Percentiles rank a stretch among this genome's conserved stretches.
Evolutionary conservation across 2,797 vertebrate species (phyloP).

Genomic region (Acanthiza pusilla): DNA sequence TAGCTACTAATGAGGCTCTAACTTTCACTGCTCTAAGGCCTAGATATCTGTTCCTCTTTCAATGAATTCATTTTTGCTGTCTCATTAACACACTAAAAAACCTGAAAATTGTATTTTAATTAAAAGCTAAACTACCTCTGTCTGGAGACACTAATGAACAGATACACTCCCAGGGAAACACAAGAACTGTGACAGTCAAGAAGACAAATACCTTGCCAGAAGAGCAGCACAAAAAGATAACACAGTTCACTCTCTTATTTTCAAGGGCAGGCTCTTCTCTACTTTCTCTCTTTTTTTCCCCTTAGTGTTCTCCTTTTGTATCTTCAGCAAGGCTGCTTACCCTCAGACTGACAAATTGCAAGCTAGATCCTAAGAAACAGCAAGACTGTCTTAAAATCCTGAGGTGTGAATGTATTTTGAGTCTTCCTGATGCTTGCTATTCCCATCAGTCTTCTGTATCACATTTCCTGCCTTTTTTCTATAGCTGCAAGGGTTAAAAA

Average conservation of each 20-base stretch:
- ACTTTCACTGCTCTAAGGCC: slow-evolving; percentile 49
- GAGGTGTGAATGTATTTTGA: background rate
- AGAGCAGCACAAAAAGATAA: background rate
- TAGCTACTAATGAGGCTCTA: slow-evolving; percentile 68
- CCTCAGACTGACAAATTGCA: background rate
- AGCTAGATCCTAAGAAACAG: background rate
- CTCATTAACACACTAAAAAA: slow-evolving; percentile 66
- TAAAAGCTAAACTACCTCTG: slow-evolving; percentile 65
- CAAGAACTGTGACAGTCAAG: background rate
- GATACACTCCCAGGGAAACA: slow-evolving; percentile 26
- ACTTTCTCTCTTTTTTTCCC: too few species aligned
- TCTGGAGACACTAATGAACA: slow-evolving; percentile 43
- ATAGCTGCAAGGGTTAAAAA: background rate
- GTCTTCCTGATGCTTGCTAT: background rate
- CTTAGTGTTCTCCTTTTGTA: background rate
- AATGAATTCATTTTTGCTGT: slow-evolving; percentile 67
- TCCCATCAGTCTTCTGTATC: background rate
- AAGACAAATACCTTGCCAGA: background rate
- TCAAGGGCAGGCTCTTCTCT: background rate
- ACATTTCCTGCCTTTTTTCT: background rate
- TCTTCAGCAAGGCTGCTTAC: background rate
- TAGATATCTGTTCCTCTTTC: slow-evolving; percentile 53
- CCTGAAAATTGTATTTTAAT: slow-evolving; percentile 65
- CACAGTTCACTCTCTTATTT: background rate
- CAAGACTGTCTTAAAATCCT: background rate